phyloP scores from a whole-genome alignment of 2,888 invertebrate genomes.

The Nebria salina region DNA sequence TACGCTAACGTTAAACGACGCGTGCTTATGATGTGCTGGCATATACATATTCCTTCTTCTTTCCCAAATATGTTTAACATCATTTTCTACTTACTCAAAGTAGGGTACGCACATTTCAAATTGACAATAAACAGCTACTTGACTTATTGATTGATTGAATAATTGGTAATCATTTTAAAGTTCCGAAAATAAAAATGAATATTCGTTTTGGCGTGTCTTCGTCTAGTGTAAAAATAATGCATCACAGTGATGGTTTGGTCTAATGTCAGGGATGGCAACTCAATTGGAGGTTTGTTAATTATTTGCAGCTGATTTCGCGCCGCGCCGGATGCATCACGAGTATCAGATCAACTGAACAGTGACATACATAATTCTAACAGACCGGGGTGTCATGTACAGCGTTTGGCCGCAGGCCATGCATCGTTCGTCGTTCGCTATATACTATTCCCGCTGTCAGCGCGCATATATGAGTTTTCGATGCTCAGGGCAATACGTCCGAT shows the following conservation, averaged over 20 bases:
- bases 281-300: slow-evolving; percentile 9
- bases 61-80: background rate
- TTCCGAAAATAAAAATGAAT: no score
- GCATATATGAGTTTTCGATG: slow-evolving; percentile 33
- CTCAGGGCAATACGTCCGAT: slow-evolving; percentile 36
- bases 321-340: slow-evolving; percentile 26
- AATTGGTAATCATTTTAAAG: no score
- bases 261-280: background rate
- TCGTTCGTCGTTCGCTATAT: slow-evolving; percentile 8
- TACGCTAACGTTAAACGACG: slow-evolving; percentile 14
- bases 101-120: slow-evolving; percentile 3
- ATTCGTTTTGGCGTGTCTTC: no score
- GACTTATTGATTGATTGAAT: no score
- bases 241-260: background rate
- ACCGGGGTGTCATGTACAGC: slow-evolving; percentile 43
- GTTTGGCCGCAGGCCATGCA: slow-evolving; percentile 31
- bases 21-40: slow-evolving; percentile 21
- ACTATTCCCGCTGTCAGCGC: slow-evolving; percentile 31
- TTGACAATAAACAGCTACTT: background rate
- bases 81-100: background rate
- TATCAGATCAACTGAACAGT: slow-evolving; percentile 23
- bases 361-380: slow-evolving; percentile 43
- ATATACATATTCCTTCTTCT: background rate
- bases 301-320: slow-evolving; percentile 28
- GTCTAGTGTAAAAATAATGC: no score